These are phyloP conservation scores for Craniophora ligustri DNA, from an alignment of 2,888 invertebrate genomes.

Conservation along the genomic window DNA sequence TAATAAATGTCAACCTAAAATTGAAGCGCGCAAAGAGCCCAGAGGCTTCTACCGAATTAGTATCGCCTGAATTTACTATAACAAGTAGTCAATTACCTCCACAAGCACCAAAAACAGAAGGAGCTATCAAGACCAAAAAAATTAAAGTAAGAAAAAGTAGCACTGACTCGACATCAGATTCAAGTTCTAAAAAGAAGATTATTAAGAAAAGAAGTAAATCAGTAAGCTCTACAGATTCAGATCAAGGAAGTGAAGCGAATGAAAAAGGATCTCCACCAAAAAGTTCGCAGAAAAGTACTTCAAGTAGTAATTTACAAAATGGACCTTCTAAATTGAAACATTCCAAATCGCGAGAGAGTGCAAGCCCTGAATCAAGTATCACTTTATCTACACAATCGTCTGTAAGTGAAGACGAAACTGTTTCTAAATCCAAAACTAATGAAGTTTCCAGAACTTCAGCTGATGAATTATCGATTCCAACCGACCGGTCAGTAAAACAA, in stretches of 20 bases:
- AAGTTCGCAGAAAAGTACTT: constrained; percentile 63
- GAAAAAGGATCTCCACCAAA: constrained; percentile 69
- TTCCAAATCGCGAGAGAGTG: constrained; percentile 81
- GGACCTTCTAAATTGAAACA: constrained; percentile 72
- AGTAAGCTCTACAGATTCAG: constrained; percentile 81
- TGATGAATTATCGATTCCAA: constrained; percentile 88
- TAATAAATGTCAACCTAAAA: constrained; percentile 84
- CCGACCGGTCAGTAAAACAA: constrained; percentile 85
- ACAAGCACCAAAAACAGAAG: constrained; percentile 83
- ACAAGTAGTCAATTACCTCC: constrained; percentile 84
- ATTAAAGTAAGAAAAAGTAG: constrained; percentile 78
- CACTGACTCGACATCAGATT: constrained; percentile 78
- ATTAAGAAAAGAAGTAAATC: constrained; percentile 81
- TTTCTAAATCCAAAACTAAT: constrained; percentile 68
- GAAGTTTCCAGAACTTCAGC: constrained; percentile 88
- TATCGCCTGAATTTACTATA: constrained; percentile 80
- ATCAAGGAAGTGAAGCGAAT: constrained; percentile 70
- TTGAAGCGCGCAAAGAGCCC: constrained; percentile 79
- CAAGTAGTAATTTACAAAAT: constrained; percentile 69
- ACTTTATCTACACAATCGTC: constrained; percentile 87
- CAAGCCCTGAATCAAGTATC: constrained; percentile 83
- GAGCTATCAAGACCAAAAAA: constrained; percentile 73
- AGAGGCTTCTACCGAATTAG: constrained; percentile 67
- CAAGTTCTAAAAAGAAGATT: constrained; percentile 77
- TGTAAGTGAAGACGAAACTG: constrained; percentile 82